Evolutionary conservation across 92 coral and sea anemone species (phyloP).

Genomic region (Nematostella vectensis): DNA sequence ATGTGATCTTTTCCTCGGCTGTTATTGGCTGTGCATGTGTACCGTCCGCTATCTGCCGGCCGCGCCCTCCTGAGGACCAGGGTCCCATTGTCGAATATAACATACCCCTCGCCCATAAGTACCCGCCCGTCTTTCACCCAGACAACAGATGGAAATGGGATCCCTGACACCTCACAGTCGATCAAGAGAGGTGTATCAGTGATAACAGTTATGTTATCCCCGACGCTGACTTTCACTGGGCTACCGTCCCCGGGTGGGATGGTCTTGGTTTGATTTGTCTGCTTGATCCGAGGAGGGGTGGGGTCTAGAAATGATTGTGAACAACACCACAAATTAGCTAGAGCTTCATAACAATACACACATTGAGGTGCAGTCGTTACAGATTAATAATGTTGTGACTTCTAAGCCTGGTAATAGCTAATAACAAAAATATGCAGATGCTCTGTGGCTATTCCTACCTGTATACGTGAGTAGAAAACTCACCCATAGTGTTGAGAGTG

Average conservation of each 20-base stretch:
- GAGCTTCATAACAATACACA: too few species aligned
- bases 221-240: slow-evolving; percentile 40
- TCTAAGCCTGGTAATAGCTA: too few species aligned
- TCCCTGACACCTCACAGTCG: slow-evolving; percentile 54
- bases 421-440: too few species aligned
- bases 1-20: slow-evolving; percentile 23
- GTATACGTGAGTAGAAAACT: too few species aligned
- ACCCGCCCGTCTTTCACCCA: slow-evolving; percentile 50
- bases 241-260: slow-evolving; percentile 37
- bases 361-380: too few species aligned
- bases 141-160: slow-evolving; percentile 51
- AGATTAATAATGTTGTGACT: too few species aligned
- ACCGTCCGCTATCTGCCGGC: slow-evolving; percentile 19
- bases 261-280: too few species aligned
- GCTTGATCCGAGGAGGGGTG: too few species aligned
- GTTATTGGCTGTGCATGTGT: slow-evolving; percentile 22
- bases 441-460: too few species aligned
- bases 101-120: slow-evolving; percentile 1
- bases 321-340: too few species aligned
- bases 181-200: slow-evolving; percentile 41
- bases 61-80: slow-evolving; percentile 16
- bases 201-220: slow-evolving; percentile 49
- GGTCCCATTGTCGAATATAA: slow-evolving; percentile 9
- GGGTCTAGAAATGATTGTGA: too few species aligned
- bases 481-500: too few species aligned